phyloP scores from a whole-genome alignment of 2,797 vertebrate genomes.

The Amazonetta brasiliensis region DNA sequence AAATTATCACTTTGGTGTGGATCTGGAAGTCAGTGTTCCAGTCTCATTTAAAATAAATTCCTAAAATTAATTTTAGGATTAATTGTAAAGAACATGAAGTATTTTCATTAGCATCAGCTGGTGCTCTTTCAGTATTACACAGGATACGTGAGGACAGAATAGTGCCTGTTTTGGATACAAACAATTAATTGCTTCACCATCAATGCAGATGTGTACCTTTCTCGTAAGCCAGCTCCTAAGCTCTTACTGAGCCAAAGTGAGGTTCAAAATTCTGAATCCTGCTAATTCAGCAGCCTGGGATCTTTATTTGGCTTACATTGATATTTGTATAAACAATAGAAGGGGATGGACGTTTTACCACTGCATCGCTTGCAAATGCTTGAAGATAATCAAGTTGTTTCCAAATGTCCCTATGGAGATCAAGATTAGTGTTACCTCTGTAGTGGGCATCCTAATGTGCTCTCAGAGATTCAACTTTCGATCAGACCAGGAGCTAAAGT shows the following conservation, averaged over 20 bases:
- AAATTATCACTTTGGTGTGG: neutral
- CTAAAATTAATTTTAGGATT: neutral
- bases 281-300: neutral
- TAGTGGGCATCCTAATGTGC: neutral
- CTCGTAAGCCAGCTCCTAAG: accelerated
- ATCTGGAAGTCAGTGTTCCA: neutral
- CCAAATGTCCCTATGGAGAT: neutral
- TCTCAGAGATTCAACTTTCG: neutral
- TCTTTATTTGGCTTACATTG: neutral
- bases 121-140: accelerated
- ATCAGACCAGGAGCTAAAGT: neutral
- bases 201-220: neutral
- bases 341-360: neutral
- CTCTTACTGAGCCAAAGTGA: neutral
- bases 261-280: accelerated
- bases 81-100: neutral
- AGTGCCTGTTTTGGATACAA: neutral
- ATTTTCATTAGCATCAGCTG: neutral
- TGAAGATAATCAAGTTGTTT: neutral
- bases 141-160: neutral
- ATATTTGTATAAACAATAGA: neutral
- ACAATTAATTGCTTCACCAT: neutral
- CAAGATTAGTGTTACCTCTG: neutral
- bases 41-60: neutral
- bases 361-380: neutral